Evolutionary conservation across 2,888 invertebrate species (phyloP).

Genomic region (Agrochola circellaris): DNA sequence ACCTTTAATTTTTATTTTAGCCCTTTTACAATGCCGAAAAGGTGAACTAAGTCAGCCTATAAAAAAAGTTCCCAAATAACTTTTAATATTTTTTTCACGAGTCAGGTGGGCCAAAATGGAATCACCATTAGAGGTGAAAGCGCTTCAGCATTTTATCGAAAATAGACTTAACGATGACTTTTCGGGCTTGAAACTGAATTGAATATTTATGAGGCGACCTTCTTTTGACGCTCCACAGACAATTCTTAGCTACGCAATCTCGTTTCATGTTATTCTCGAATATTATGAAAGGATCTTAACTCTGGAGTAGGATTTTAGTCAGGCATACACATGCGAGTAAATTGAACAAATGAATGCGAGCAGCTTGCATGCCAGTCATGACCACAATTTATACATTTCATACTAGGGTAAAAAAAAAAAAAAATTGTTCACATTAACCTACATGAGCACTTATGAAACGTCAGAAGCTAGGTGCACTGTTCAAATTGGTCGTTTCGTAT

Average conservation of each 20-base stretch:
- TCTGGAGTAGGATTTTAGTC: conserved; percentile 14
- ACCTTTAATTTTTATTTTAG: background rate
- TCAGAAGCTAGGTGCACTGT: no score
- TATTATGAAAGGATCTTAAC: conserved; percentile 47
- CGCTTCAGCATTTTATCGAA: conserved; percentile 82
- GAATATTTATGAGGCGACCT: conserved; percentile 88
- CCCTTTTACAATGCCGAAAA: conserved; percentile 3
- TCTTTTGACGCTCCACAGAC: conserved; percentile 79
- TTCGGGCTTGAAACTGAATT: conserved; percentile 85
- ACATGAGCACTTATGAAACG: no score
- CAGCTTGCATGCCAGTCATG: background rate
- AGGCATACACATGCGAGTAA: background rate
- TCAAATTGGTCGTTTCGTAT: no score
- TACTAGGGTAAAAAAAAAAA: no score
- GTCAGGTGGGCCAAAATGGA: conserved; percentile 76
- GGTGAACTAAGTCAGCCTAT: conserved; percentile 2
- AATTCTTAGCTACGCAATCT: conserved; percentile 68
- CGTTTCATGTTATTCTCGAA: conserved; percentile 56
- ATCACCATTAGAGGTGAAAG: conserved; percentile 74
- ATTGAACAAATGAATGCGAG: conserved; percentile 3
- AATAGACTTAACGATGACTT: conserved; percentile 88
- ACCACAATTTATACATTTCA: no score
- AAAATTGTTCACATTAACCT: no score
- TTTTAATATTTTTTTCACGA: conserved; percentile 63
- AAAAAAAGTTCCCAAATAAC: conserved; percentile 68